Percentiles rank a stretch among this genome's conserved stretches.
phyloP scores from a whole-genome alignment of 2,888 invertebrate genomes.

The Drosophila kanekoi region DNA sequence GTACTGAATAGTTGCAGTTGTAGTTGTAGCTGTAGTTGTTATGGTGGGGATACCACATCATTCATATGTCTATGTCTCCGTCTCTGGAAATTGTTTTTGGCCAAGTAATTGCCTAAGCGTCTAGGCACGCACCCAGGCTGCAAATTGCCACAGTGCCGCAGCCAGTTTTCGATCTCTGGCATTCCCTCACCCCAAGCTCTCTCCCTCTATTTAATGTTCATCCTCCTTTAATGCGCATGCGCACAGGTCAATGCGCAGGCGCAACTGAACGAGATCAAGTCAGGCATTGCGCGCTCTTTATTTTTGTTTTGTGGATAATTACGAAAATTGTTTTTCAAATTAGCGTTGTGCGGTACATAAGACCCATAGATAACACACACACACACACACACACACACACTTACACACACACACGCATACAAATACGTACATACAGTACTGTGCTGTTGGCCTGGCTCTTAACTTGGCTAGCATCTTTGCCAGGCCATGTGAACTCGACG shows the following conservation, averaged over 20 bases:
- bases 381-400: constrained; percentile 26
- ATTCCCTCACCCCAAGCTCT: neutral
- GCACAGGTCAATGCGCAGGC: constrained; percentile 76
- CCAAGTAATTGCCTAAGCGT: constrained; percentile 79
- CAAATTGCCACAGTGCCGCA: constrained; percentile 58
- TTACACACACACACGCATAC: constrained; percentile 40
- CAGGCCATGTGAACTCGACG: constrained; percentile 54
- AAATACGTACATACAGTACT: constrained; percentile 29
- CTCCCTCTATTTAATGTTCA: constrained; percentile 40
- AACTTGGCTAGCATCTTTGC: constrained; percentile 57
- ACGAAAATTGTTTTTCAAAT: constrained; percentile 85
- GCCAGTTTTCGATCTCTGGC: constrained; percentile 20
- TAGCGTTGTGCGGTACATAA: constrained; percentile 83
- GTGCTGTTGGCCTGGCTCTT: constrained; percentile 45
- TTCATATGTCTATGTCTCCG: constrained; percentile 77
- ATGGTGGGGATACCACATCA: constrained; percentile 63
- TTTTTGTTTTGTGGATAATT: constrained; percentile 81
- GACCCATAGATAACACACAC: constrained; percentile 78
- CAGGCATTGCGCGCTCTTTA: constrained; percentile 50
- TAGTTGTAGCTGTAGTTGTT: constrained; percentile 11
- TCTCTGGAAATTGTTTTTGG: constrained; percentile 73
- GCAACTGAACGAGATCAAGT: constrained; percentile 78
- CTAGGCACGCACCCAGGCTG: constrained; percentile 76
- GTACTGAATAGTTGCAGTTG: constrained; percentile 1
- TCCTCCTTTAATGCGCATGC: constrained; percentile 79